phyloP scores from a whole-genome alignment of 2,888 invertebrate genomes.

The Cremastinae sp. region DNA sequence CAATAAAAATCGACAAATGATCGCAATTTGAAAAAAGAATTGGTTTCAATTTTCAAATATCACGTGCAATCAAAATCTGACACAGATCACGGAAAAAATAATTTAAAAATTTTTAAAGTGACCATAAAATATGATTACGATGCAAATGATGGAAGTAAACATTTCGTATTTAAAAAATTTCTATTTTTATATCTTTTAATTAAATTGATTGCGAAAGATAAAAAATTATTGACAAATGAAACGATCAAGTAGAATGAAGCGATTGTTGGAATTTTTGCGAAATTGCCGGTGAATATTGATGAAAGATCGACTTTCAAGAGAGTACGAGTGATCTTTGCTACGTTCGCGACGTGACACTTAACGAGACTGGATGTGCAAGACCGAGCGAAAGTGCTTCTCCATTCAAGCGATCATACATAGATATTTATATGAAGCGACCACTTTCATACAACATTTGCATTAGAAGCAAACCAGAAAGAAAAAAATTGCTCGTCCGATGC shows the following conservation, averaged over 20 bases:
- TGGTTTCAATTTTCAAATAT: no score
- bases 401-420: conserved; percentile 3
- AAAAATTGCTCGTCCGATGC: conserved; percentile 11
- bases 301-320: conserved; percentile 37
- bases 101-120: no score
- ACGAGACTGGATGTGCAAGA: conserved; percentile 44
- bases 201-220: not conserved
- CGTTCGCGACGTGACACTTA: conserved; percentile 52
- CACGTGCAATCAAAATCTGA: no score
- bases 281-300: conserved; percentile 44
- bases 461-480: conserved; percentile 43
- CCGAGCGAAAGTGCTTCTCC: conserved; percentile 56
- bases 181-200: no score
- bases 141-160: no score
- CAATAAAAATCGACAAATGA: no score
- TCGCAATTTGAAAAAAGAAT: no score
- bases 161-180: no score
- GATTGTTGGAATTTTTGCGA: conserved; percentile 26
- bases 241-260: not conserved
- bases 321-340: conserved; percentile 37
- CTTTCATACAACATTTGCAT: conserved; percentile 51
- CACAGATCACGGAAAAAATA: no score
- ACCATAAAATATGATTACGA: no score
- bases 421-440: conserved; percentile 32
- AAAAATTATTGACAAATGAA: not conserved